phyloP scores from a whole-genome alignment of 2,888 invertebrate genomes.

The Gryllus longicercus region DNA sequence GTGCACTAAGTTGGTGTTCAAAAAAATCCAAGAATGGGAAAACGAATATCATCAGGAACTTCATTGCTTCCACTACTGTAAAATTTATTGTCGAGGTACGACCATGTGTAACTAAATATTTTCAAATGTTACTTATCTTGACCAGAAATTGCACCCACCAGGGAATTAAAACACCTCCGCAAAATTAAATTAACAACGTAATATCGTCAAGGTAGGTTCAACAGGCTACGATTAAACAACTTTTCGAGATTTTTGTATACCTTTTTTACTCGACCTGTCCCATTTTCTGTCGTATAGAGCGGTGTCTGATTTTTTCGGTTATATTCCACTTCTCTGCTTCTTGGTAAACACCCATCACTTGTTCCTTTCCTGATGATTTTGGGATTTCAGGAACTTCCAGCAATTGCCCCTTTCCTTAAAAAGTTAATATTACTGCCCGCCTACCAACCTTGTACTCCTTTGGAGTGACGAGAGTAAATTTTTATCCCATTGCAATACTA shows the following conservation, averaged over 20 bases:
- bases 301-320: conserved; percentile 23
- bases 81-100: neutral
- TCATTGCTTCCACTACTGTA: conserved; percentile 21
- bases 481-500: conserved; percentile 12
- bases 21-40: conserved; percentile 25
- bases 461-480: neutral
- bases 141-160: conserved; percentile 17
- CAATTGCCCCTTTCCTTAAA: conserved; percentile 22
- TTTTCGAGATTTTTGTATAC: conserved; percentile 24
- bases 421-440: conserved; percentile 19
- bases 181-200: conserved; percentile 22
- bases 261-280: conserved; percentile 20
- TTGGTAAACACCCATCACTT: conserved; percentile 23
- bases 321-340: conserved; percentile 24
- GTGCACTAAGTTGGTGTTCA: conserved; percentile 24
- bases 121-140: conserved; percentile 19
- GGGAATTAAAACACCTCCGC: conserved; percentile 11
- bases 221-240: conserved; percentile 19
- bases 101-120: conserved; percentile 18
- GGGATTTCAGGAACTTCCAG: conserved; percentile 25
- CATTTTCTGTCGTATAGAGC: conserved; percentile 11
- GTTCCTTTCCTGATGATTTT: conserved; percentile 21
- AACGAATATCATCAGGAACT: neutral
- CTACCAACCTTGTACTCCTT: conserved; percentile 3
- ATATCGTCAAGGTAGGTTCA: conserved; percentile 23